These are phyloP conservation scores for Sericinus montela DNA, from an alignment of 2,888 invertebrate species.

Conservation along the genomic window DNA sequence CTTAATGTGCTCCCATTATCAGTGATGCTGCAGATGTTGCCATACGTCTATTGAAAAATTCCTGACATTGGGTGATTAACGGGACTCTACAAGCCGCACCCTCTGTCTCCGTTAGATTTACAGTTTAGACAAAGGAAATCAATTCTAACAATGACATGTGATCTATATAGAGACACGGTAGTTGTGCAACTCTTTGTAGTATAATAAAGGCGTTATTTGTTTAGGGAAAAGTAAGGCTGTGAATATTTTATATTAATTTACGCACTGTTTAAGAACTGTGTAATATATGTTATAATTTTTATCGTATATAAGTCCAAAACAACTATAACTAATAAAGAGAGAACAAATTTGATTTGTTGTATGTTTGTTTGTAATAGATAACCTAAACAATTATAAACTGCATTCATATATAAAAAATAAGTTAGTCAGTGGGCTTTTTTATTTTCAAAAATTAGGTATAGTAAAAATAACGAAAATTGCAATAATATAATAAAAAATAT, in stretches of 20 bases:
- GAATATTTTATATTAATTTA: neutral
- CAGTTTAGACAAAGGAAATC: conserved; percentile 68
- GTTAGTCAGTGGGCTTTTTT: too few species aligned
- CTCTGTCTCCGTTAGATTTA: conserved; percentile 62
- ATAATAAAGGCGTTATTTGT: conserved; percentile 25
- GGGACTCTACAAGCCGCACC: conserved; percentile 45
- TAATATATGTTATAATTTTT: too few species aligned
- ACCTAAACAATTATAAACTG: too few species aligned
- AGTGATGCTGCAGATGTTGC: conserved; percentile 51
- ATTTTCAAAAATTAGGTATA: too few species aligned
- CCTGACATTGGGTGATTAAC: conserved; percentile 53
- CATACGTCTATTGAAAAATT: conserved; percentile 47
- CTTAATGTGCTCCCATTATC: conserved; percentile 72
- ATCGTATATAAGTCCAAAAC: too few species aligned
- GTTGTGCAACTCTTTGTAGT: conserved; percentile 37
- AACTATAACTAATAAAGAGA: too few species aligned
- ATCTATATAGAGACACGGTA: conserved; percentile 48
- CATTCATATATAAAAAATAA: too few species aligned
- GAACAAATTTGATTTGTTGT: too few species aligned
- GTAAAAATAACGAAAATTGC: too few species aligned
- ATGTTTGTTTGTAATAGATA: too few species aligned
- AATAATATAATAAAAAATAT: too few species aligned
- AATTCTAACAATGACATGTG: conserved; percentile 64
- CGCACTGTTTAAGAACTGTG: too few species aligned
- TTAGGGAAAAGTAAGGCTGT: conserved; percentile 32